Evolutionary conservation across 2,797 vertebrate genomes (phyloP).

Genomic region (Microctenopoma stevenorrisi): DNA sequence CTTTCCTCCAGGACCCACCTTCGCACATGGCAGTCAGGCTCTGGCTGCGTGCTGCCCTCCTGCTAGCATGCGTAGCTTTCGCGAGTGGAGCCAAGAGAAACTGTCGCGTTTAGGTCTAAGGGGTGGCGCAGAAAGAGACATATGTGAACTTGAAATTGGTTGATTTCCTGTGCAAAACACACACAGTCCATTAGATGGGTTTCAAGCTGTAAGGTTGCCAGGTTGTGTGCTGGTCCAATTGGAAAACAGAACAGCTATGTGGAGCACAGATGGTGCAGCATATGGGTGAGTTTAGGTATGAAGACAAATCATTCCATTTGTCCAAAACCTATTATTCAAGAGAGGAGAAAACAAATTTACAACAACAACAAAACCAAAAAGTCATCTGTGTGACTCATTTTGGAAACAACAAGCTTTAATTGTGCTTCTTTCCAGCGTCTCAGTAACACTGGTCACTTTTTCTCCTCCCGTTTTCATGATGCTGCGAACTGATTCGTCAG

Average conservation of each 20-base stretch:
- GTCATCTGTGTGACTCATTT: conserved; percentile 29
- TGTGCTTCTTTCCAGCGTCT: background rate
- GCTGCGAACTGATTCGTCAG: too few relatives aligned
- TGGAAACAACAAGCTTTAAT: background rate
- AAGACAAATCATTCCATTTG: conserved; percentile 50
- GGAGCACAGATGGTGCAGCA: conserved; percentile 74
- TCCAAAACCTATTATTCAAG: conserved; percentile 29
- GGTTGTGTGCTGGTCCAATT: conserved; percentile 59
- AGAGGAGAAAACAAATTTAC: background rate
- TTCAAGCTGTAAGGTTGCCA: conserved; percentile 64
- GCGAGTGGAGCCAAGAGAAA: conserved; percentile 67
- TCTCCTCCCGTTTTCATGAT: background rate
- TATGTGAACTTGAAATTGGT: conserved; percentile 61
- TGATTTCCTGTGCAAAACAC: conserved; percentile 65
- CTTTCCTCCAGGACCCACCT: conserved; percentile 52
- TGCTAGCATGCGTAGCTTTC: conserved; percentile 53
- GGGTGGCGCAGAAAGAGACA: conserved; percentile 55
- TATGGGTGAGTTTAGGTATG: conserved; percentile 64
- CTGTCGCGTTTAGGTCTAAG: conserved; percentile 51
- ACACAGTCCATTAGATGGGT: conserved; percentile 62
- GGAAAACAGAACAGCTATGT: conserved; percentile 57
- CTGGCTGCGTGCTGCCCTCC: conserved; percentile 57
- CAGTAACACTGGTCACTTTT: too few relatives aligned
- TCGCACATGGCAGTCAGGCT: conserved; percentile 46
- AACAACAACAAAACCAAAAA: background rate